Percentiles rank a stretch among this genome's conserved stretches.
phyloP scores from a whole-genome alignment of 2,888 invertebrate species.

The Xestia xanthographa region DNA sequence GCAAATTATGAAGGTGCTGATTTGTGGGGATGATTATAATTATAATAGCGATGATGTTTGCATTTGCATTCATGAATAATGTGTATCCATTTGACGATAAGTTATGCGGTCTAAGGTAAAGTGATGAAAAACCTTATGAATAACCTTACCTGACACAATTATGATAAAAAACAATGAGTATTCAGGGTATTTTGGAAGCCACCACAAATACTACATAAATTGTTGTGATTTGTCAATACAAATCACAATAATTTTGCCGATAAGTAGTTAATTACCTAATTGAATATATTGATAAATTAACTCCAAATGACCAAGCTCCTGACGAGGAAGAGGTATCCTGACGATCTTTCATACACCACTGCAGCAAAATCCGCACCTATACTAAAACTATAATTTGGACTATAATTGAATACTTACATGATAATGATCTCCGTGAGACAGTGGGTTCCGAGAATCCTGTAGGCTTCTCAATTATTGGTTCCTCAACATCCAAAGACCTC shows the following conservation, averaged over 20 bases:
- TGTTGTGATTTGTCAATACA: not conserved
- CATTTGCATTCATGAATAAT: not conserved
- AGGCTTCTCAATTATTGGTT: constrained; percentile 81
- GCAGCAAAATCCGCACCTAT: not conserved
- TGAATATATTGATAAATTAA: not conserved
- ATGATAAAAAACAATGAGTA: not conserved
- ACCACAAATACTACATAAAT: not conserved
- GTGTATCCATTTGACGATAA: not conserved
- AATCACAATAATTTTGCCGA: not conserved
- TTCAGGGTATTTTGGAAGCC: not conserved
- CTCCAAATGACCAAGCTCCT: accelerated
- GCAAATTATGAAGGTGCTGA: constrained; percentile 14
- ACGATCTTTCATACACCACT: not conserved
- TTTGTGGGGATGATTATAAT: not conserved
- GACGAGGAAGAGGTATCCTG: no score
- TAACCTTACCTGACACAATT: not conserved
- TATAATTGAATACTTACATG: constrained; percentile 78
- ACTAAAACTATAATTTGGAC: not conserved
- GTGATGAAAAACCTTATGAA: not conserved
- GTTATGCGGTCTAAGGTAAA: not conserved
- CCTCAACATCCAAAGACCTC: constrained; percentile 80
- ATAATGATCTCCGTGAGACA: constrained; percentile 85
- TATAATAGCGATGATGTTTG: not conserved
- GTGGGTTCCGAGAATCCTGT: constrained; percentile 77
- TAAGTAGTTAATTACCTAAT: not conserved